phyloP scores from a whole-genome alignment of 2,888 invertebrate genomes.

The Sepiola atlantica region DNA sequence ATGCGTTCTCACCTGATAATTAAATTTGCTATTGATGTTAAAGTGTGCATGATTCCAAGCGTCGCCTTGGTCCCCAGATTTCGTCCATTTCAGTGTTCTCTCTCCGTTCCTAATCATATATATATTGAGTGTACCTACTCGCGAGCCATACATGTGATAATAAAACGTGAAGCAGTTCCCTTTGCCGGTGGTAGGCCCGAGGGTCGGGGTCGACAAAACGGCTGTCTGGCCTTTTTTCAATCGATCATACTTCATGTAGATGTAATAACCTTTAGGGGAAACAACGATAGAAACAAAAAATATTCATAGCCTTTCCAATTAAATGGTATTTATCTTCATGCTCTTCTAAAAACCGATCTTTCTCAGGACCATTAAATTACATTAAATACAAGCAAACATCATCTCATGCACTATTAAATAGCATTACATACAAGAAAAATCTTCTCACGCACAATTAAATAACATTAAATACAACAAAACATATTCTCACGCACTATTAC shows the following conservation, averaged over 20 bases:
- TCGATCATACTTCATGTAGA: conserved; percentile 87
- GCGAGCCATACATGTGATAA: conserved; percentile 71
- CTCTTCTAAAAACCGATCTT: too few species aligned
- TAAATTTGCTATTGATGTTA: conserved; percentile 59
- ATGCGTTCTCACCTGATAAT: conserved; percentile 59
- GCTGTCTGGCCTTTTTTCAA: conserved; percentile 81
- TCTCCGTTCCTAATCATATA: conserved; percentile 53
- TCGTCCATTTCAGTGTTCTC: conserved; percentile 57
- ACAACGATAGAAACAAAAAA: neutral
- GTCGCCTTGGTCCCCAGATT: conserved; percentile 64
- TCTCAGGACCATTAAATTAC: too few species aligned
- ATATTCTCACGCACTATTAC: too few species aligned
- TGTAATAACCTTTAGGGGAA: conserved; percentile 77
- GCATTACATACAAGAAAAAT: too few species aligned
- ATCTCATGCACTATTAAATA: too few species aligned
- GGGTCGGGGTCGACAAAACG: conserved; percentile 57
- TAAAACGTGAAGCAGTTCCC: conserved; percentile 68
- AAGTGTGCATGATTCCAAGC: conserved; percentile 64
- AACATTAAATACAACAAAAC: too few species aligned
- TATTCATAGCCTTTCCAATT: too few species aligned
- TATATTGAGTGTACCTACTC: conserved; percentile 62
- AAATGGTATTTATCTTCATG: too few species aligned
- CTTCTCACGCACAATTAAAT: too few species aligned
- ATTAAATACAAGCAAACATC: too few species aligned
- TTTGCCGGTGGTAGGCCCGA: conserved; percentile 56